These are phyloP conservation scores for Ascidia mentula DNA, from an alignment of 23 tunicate genomes.

Conservation along the genomic window DNA sequence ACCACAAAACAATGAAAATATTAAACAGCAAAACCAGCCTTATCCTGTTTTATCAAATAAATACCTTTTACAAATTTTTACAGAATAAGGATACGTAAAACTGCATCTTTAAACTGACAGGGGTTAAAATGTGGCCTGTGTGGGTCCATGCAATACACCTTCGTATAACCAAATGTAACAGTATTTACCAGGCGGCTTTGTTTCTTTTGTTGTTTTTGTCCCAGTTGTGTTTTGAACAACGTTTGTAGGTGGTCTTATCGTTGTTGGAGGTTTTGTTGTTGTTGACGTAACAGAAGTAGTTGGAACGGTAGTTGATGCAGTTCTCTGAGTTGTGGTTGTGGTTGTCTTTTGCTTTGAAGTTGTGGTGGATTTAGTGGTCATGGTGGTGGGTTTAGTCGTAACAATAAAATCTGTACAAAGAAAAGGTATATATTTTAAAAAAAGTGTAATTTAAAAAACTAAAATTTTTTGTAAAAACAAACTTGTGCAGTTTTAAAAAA, in stretches of 20 bases:
- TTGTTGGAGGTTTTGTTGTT: not conserved
- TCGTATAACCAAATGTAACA: not conserved
- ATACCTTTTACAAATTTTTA: too few species aligned
- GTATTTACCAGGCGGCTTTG: not conserved
- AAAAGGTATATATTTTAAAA: not conserved
- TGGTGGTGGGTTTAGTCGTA: not conserved
- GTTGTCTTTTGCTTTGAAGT: too few species aligned
- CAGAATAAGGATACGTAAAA: too few species aligned
- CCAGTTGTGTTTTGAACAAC: not conserved
- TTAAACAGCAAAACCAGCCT: not conserved
- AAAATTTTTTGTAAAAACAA: too few species aligned
- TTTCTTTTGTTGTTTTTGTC: not conserved
- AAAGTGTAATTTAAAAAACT: too few species aligned
- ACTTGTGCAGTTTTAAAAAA: too few species aligned
- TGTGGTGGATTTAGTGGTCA: constrained; percentile 7
- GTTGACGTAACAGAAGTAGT: not conserved
- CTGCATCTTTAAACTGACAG: too few species aligned
- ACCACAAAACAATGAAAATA: not conserved
- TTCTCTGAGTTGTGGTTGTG: constrained; percentile 13
- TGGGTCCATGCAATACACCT: not conserved
- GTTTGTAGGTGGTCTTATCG: not conserved
- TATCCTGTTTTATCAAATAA: too few species aligned
- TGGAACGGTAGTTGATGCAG: not conserved
- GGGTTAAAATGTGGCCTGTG: not conserved
- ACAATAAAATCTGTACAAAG: not conserved